Base-by-base conservation (phyloP, 2,888 invertebrate genomes). In the Ochropacha duplaris region DNA sequence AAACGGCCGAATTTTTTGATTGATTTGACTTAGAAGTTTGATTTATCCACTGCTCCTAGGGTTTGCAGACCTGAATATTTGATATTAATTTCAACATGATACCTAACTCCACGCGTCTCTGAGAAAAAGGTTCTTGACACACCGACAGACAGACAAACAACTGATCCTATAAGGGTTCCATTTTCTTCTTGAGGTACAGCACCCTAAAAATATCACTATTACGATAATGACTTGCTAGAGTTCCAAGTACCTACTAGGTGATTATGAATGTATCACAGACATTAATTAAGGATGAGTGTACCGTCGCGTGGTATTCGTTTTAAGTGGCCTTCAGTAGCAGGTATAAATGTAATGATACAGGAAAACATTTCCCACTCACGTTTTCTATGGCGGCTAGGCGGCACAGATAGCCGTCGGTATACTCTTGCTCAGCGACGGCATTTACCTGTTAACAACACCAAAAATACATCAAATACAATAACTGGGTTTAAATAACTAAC, bases 331-430 rank as follows among this genome's bases (percentile, higher is more conserved):
- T 39, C 4, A n/a, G 16, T 16, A 16, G 19, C 9, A 44, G 44
- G 19, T 44, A 44, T 19, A 19, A 44, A 19, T 9, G 16, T 44
- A 19, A 49, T 51, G 24, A 16, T 51, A 19, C 14, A 19, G 50
- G 39, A 24, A 14, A 24, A 11, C 11, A 52, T 9, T 22, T n/a
- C 2, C n/a, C 31, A 83, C 88, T 84, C 72, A 88, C 88, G 76
- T 79, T 72, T 75, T 71, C 66, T 61, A 59, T 66, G 84, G 83
- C 87, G 84, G 87, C 81, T 84, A 79, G 81, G 84, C 86, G 82
- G 83, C 85, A 86, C 86, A 78, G 76, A 69, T 44, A 58, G 60
- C 55, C 69, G 71, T 68, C 78, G 67, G 65, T 57, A 34, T 62
- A 57, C 65, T 65, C 57, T 62, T 65, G 54, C 63, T 66, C 65